Evolutionary conservation across 2,113 vertebrate species (phyloP), one percentile per base, ranked within the genome.

Genomic region (Poeciliopsis prolifica): DNA sequence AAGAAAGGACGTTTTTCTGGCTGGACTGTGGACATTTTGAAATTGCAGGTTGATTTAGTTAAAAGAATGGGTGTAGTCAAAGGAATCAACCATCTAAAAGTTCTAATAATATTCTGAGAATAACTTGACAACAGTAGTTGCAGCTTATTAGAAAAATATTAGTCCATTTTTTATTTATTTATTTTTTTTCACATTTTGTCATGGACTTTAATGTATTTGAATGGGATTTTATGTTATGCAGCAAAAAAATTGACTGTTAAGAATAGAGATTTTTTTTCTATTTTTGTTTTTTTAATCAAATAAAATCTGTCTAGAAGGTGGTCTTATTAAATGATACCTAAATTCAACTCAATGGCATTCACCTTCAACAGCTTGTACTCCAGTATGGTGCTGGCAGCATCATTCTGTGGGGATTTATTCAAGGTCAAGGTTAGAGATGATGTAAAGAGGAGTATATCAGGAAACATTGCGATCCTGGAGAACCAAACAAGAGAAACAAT

Each of bases 11-110:
- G 51, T 10, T 13, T 26, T 33, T 63, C 22, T 60, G 3, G 51
- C 29, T 61, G 40, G 79, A 61, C 76, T 82, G 66, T 29, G 58
- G 19, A 33, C 24, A 76, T 6, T 44, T 37, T 37, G 35, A 37
- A 37, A 10, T 37, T 37, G 13, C 24, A 3, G 24, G 44, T 10
- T 48, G 28, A 29, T 42, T 48, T 29, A 28, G 48, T 17, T 24
- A 12, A 31, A 9, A 30, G 30, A 58, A 54, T 9, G 1, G 13
- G 17, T 31, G 8, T 63, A 63, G 17, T 31, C 5, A 19, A 24
- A 54, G 9, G 24, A 58, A n/a, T 58, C 24, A 22, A 3, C 51
- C 19, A n/a, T 58, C 22, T 24, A 58, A 9, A 24, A 58, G 8
- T 58, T 24, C 9, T 33, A 63, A 10, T 33, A 22, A 13, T 3